Base-by-base conservation (phyloP, 2,888 invertebrate species). In the Eulithis prunata region DNA sequence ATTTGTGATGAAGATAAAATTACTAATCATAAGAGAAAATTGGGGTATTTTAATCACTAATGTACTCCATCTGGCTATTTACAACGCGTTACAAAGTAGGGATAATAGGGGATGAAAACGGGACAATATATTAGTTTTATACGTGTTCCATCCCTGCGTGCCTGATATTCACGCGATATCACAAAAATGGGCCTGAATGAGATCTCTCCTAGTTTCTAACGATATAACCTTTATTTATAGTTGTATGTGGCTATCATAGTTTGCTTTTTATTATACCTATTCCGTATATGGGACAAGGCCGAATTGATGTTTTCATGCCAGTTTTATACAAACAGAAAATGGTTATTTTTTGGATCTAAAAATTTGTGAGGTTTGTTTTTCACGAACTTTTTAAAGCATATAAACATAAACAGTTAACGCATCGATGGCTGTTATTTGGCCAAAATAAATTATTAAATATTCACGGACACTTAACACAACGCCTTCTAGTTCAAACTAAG, bases 111-210 rank as follows among this genome's bases (percentile, higher is more conserved):
- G 76, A 77, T 80, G 79, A 84, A 83, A 84, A 85, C 83, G 79
- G 76, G 71, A 77, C 81, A 78, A 84, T 86, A 86, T 84, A 83
- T 87, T 85, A 86, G 82, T 82, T 86, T 86, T 83, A 86, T 85
- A 82, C 75, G 78, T 78, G 70, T 76, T 68, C 75, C 75, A 76
- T 75, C 79, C 78, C 80, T 78, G 60, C 64, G 75, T 71, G 81
- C 75, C 75, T 76, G 76, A 77, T 84, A 81, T 83, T 81, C 83
- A 79, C 77, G 77, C 78, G 76, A 75, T 81, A 80, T 74, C 75
- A 70, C 72, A 68, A 79, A 77, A 79, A 81, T 77, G 76, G 78
- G 73, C 70, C 75, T 72, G 72, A 71, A 76, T 76, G 79, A 80
- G 78, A 84, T 82, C 76, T 75, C 77, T 75, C 75, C 72, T 77